Percentiles rank a stretch among this genome's conserved stretches.
These are phyloP conservation scores for Stenotaenia linearis DNA, from an alignment of 2,888 invertebrate species.

Conservation along the genomic window DNA sequence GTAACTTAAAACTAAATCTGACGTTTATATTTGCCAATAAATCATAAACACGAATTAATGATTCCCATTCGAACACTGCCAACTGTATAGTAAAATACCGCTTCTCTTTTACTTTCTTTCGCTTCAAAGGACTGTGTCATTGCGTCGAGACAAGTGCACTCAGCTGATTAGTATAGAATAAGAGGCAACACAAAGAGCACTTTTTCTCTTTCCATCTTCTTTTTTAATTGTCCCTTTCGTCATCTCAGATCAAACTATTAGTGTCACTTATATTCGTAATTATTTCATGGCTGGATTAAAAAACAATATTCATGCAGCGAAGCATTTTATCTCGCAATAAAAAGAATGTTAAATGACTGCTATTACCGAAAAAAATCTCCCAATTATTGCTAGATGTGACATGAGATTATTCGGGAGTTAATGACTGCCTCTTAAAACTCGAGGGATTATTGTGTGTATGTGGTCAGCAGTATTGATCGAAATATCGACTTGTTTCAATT, in stretches of 20 bases:
- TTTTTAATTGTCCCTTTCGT: not conserved
- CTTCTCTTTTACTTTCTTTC: not conserved
- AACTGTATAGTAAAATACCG: not conserved
- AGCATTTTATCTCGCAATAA: not conserved
- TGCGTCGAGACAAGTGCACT: not conserved
- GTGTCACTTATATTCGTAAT: not conserved
- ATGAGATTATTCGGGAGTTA: not conserved
- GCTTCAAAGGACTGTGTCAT: not conserved
- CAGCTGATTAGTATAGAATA: not conserved
- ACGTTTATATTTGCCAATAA: not conserved
- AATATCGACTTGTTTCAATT: conserved; percentile 17
- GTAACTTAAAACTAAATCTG: not conserved
- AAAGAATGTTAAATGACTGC: not conserved
- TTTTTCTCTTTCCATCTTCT: not conserved
- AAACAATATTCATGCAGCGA: not conserved
- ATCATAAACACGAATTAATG: not conserved
- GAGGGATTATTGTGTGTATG: not conserved
- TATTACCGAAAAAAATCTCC: not conserved
- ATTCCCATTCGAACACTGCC: not conserved
- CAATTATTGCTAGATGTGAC: not conserved
- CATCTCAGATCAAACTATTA: not conserved
- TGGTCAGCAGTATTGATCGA: not conserved
- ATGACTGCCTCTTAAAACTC: not conserved
- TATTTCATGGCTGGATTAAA: not conserved
- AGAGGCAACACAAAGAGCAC: not conserved